These are phyloP conservation scores for Oreohelix idahoensis DNA, from an alignment of 1,140 invertebrate genomes.

Conservation along the genomic window DNA sequence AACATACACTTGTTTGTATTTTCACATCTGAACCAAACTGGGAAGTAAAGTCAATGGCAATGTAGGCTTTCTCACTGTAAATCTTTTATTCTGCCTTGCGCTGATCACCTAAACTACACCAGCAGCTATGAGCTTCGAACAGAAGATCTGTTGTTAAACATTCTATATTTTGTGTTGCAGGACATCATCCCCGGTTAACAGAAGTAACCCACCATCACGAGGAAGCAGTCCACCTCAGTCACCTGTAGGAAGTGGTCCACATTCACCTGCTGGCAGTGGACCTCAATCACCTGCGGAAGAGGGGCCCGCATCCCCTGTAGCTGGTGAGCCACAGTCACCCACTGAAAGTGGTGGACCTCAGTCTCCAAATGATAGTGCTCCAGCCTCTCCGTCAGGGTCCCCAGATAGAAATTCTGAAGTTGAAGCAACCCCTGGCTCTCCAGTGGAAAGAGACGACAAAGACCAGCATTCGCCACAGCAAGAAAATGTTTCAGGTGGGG, in stretches of 20 bases:
- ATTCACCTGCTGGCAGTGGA: slow-evolving; percentile 37
- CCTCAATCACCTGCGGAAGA: not conserved
- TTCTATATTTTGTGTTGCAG: not conserved
- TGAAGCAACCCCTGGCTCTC: not conserved
- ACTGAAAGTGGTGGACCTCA: slow-evolving; percentile 10
- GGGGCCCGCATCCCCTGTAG: not conserved
- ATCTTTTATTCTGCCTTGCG: too few relatives aligned
- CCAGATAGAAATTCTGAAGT: not conserved
- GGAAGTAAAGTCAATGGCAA: too few relatives aligned
- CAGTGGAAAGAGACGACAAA: not conserved
- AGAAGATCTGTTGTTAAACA: not conserved
- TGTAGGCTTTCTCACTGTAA: too few relatives aligned
- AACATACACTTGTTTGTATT: too few relatives aligned
- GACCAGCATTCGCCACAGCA: not conserved
- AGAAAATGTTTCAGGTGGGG: not conserved
- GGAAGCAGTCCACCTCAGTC: slow-evolving; percentile 39
- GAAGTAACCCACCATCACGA: slow-evolving; percentile 35
- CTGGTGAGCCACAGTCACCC: not conserved
- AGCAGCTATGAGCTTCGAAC: too few relatives aligned
- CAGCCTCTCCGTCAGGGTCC: slow-evolving; percentile 34
- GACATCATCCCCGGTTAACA: slow-evolving; percentile 14
- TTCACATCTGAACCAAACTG: too few relatives aligned
- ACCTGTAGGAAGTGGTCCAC: slow-evolving; percentile 34
- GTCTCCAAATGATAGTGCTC: slow-evolving; percentile 28
- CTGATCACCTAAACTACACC: too few relatives aligned